Base-by-base conservation (phyloP, 2,113 vertebrate species). In the Oostethus manadensis region DNA sequence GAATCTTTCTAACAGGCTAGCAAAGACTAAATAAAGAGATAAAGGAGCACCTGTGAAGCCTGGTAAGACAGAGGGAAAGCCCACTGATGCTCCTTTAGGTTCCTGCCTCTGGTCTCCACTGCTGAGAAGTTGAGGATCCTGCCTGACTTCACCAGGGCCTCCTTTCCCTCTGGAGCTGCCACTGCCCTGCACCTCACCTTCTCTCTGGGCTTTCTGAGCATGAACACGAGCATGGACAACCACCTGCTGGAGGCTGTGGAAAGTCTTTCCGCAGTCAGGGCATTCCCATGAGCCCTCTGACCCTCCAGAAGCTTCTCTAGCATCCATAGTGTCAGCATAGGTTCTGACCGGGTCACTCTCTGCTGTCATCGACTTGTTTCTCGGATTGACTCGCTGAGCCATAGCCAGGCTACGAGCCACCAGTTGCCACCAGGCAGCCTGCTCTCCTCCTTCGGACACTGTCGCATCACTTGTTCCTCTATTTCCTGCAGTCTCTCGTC, bases 231-330 rank as follows among this genome's bases (percentile, higher is more conserved):
- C 85, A 14, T 92, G 90, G 10, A 83, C 88, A 53, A 90, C 87
- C 42, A 87, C 86, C 74, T 90, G 88, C 73, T 91, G 90, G 53
- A 90, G 71, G 57, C 85, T 89, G 56, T 88, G 83, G 70, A 92
- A 91, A 1, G 89, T 78, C 72, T 90, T 90, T 35, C 90, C 90
- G 6, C 90, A 92, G 66, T 91, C 89, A 0, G 89, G 90, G 61
- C 90, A 92, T 76, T 91, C 89, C 89, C 90, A 91, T 0, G 89
- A 81, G 1, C 86, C 83, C 29, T 78, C 82, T 0, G 62, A 56
- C 20, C 67, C 73, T 21, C 62, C 66, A 0, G 77, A 51, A 13
- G 88, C 88, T 0, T 87, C 86, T 71, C 83, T 79, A 8, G 82
- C 72, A 43, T 84, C 80, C 20, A 86, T 60, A 5, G 84, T 84